Conservation (phyloP, 2,113 vertebrate species). For the Fukomys damarensis region DNA sequence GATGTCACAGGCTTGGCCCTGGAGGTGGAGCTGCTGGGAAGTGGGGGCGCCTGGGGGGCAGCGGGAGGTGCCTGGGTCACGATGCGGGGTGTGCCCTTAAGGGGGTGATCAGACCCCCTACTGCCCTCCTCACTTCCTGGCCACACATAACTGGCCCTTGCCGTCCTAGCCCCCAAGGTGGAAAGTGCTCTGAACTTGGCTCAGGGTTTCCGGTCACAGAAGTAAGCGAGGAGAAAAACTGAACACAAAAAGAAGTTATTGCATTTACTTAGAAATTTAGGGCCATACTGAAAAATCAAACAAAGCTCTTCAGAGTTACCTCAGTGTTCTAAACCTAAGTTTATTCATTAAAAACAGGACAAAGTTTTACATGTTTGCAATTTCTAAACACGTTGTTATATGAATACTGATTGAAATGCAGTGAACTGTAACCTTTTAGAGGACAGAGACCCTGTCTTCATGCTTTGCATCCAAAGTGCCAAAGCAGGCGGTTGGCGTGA, state of each 20-base stretch:
- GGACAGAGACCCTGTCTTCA: not conserved
- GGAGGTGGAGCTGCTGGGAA: not conserved
- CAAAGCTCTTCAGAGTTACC: not conserved
- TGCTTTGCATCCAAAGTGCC: not conserved
- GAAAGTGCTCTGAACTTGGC: not conserved
- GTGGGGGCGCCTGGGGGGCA: not conserved
- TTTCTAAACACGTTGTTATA: not conserved
- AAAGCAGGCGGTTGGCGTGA: not conserved
- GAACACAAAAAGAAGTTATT: not conserved
- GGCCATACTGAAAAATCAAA: not conserved
- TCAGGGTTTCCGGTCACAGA: not conserved
- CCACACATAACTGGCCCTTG: not conserved
- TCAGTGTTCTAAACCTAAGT: not conserved
- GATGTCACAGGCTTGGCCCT: not conserved
- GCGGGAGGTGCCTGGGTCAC: not conserved
- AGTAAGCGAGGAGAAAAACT: not conserved
- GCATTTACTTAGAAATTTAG: not conserved
- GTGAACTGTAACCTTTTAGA: not conserved
- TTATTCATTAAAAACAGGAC: conserved; percentile 9
- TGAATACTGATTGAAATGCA: conserved; percentile 14
- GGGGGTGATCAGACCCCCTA: not conserved
- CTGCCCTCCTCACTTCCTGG: not conserved
- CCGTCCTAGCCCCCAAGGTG: not conserved
- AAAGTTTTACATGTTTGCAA: not conserved
- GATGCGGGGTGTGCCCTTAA: too few relatives aligned